Conservation (phyloP, 2,113 vertebrate genomes). For the Cromileptes altivelis region DNA sequence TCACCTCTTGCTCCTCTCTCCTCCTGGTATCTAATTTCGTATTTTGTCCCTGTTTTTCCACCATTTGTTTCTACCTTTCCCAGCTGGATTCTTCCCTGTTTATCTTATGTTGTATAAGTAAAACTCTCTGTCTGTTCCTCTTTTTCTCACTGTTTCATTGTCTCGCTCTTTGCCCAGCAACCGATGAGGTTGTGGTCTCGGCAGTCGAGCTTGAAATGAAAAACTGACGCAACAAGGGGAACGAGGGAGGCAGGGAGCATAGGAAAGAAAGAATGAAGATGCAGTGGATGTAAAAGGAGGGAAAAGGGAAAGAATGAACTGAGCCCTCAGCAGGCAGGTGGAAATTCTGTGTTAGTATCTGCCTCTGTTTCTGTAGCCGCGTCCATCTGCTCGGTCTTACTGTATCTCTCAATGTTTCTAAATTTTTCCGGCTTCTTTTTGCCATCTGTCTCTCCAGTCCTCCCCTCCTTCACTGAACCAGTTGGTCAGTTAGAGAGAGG, state of each 20-base stretch:
- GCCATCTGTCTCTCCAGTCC: slow-evolving; percentile 53
- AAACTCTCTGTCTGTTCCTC: slow-evolving; percentile 17
- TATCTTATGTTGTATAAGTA: slow-evolving; percentile 13
- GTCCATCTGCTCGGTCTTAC: slow-evolving; percentile 42
- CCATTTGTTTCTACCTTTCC: slow-evolving; percentile 14
- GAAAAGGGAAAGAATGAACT: slow-evolving; percentile 41
- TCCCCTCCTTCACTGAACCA: slow-evolving; percentile 36
- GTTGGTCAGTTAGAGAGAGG: slow-evolving; percentile 53
- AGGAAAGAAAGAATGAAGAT: slow-evolving; percentile 42
- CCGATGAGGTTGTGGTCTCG: slow-evolving; percentile 50
- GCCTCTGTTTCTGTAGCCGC: slow-evolving; percentile 37
- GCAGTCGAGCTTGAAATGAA: slow-evolving; percentile 80
- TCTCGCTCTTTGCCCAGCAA: slow-evolving; percentile 52
- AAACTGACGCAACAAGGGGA: slow-evolving; percentile 62
- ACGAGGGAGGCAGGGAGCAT: slow-evolving; percentile 33
- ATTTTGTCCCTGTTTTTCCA: slow-evolving; percentile 8
- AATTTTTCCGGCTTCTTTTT: slow-evolving; percentile 26
- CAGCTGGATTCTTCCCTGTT: slow-evolving; percentile 1
- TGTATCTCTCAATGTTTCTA: slow-evolving; percentile 15
- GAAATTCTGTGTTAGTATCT: slow-evolving; percentile 45
- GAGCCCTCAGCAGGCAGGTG: slow-evolving; percentile 27
- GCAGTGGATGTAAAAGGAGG: slow-evolving; percentile 37
- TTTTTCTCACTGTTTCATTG: slow-evolving; percentile 33
- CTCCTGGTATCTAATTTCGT: not conserved
- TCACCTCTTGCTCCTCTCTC: not conserved